Evolutionary conservation across 2,888 invertebrate species (phyloP).

Genomic region (Pseudococcus viburni): DNA sequence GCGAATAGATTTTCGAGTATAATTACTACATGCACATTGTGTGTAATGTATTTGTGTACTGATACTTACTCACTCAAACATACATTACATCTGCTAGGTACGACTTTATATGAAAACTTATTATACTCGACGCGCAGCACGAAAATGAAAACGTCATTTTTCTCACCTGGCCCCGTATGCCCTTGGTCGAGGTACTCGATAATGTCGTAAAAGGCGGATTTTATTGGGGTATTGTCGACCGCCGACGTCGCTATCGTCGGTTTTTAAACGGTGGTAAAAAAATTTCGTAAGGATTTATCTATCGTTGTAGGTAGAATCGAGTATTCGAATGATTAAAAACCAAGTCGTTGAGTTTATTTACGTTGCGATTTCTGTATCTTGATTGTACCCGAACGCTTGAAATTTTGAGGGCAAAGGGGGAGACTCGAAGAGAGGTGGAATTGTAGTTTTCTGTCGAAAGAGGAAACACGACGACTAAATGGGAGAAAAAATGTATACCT

Average conservation of each 20-base stretch:
- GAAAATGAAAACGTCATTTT: constrained; percentile 1
- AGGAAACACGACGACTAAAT: not conserved
- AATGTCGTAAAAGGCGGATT: constrained; percentile 1
- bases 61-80: not conserved
- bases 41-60: not conserved
- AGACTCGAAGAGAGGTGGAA: not conserved
- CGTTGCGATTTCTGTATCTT: not conserved
- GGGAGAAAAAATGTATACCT: too few relatives aligned
- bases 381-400: not conserved
- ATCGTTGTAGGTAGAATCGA: not conserved
- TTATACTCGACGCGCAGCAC: not conserved
- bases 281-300: not conserved
- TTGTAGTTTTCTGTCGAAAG: not conserved
- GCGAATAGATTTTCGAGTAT: constrained; percentile 44
- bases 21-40: constrained; percentile 30
- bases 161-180: not conserved
- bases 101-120: not conserved
- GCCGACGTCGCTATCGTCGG: not conserved
- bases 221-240: not conserved
- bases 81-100: not conserved
- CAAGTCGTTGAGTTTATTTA: not conserved
- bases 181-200: constrained; percentile 16
- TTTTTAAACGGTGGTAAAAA: constrained; percentile 16
- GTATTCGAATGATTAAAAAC: not conserved
- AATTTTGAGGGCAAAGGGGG: not conserved